Conservation (phyloP, 2,888 invertebrate species). For the Tenodera sinensis region DNA sequence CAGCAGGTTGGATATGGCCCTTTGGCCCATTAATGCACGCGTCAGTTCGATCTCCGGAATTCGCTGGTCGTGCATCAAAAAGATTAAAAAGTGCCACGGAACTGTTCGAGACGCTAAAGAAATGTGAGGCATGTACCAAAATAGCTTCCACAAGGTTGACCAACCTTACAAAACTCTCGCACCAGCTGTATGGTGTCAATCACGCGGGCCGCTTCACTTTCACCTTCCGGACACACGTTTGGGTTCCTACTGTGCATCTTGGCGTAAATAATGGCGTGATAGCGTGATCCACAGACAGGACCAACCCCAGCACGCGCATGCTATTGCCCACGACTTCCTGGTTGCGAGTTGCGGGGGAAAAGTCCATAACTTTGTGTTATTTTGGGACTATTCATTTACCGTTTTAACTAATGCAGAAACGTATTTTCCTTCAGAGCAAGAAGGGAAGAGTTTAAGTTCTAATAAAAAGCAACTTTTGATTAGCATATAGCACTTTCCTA, state of each 20-base stretch:
- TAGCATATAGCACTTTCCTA: too few species aligned
- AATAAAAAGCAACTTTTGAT: too few species aligned
- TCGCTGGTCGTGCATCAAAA: not conserved
- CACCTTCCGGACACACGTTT: not conserved
- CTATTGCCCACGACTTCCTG: too few species aligned
- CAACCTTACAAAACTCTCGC: not conserved
- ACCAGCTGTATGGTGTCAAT: not conserved
- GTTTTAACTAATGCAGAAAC: too few species aligned
- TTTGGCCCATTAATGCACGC: not conserved
- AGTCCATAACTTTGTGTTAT: too few species aligned
- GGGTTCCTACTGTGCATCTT: not conserved
- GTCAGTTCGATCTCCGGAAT: not conserved
- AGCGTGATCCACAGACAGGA: not conserved
- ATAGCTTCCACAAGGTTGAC: not conserved
- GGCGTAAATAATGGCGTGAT: not conserved
- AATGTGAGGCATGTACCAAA: not conserved
- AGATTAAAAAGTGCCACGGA: not conserved
- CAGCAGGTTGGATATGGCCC: too few species aligned
- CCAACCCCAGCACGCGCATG: too few species aligned
- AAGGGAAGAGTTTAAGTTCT: too few species aligned
- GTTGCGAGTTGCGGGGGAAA: too few species aligned
- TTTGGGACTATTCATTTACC: too few species aligned
- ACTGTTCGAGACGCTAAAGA: not conserved
- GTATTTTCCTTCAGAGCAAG: too few species aligned
- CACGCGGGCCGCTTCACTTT: not conserved